phyloP scores from a whole-genome alignment of 2,888 invertebrate species.

The Volucella inflata region DNA sequence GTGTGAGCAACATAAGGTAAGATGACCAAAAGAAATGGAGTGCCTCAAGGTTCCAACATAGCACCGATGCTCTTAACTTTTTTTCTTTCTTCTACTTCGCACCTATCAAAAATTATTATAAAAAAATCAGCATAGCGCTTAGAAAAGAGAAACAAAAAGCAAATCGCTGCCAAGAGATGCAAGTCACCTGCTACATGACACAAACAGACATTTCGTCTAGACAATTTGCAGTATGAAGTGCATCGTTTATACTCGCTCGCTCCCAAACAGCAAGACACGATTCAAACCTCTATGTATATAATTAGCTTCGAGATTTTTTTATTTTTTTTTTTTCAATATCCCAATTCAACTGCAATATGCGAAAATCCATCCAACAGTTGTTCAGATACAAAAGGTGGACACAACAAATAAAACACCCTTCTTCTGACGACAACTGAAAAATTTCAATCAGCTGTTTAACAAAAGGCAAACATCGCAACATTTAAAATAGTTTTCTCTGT shows the following conservation, averaged over 20 bases:
- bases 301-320: no score
- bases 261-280: no score
- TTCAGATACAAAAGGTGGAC: background rate
- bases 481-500: constrained; percentile 7
- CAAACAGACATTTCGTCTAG: no score
- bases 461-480: constrained; percentile 8
- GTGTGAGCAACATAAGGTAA: background rate
- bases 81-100: no score
- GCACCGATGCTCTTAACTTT: background rate
- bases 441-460: constrained; percentile 68
- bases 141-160: no score
- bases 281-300: no score
- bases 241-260: no score
- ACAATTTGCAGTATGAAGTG: no score
- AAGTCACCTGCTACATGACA: no score
- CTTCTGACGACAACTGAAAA: constrained; percentile 55
- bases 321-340: no score
- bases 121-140: no score
- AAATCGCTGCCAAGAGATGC: background rate
- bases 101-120: no score
- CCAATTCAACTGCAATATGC: background rate
- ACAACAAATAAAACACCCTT: background rate
- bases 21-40: background rate
- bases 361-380: constrained; percentile 21
- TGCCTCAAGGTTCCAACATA: background rate